Conservation (phyloP, 2,797 vertebrate species). For the Nasua narica region DNA sequence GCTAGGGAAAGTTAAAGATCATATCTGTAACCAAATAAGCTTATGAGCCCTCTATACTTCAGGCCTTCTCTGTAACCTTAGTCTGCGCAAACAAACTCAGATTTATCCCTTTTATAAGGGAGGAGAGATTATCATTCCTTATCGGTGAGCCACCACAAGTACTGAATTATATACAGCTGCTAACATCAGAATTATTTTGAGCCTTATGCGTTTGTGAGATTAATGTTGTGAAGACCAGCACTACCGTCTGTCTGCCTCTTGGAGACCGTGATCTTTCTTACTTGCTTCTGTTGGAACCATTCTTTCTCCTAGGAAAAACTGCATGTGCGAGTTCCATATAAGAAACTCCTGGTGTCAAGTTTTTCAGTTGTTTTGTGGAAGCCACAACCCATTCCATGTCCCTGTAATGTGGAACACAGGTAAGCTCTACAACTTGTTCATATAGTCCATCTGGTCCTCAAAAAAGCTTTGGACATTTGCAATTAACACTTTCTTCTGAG, state of each 20-base stretch:
- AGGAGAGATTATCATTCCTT: conserved; percentile 55
- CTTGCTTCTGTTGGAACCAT: conserved; percentile 26
- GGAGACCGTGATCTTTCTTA: conserved; percentile 18
- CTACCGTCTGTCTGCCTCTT: conserved; percentile 50
- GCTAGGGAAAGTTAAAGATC: conserved; percentile 68
- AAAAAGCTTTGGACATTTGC: neutral
- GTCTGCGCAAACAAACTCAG: conserved; percentile 67
- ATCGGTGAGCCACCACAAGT: conserved; percentile 42
- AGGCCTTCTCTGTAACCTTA: conserved; percentile 58
- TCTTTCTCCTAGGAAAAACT: conserved; percentile 29
- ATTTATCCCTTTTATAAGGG: conserved; percentile 56
- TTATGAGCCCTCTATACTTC: conserved; percentile 44
- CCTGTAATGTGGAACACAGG: neutral
- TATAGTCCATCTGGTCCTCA: neutral
- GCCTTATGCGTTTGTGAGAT: conserved; percentile 49
- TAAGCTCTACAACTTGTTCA: neutral
- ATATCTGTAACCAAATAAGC: conserved; percentile 72
- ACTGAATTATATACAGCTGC: conserved; percentile 42
- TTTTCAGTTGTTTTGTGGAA: conserved; percentile 12
- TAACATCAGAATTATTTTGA: conserved; percentile 64
- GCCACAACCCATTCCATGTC: neutral
- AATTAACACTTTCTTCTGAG: neutral
- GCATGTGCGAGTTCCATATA: neutral
- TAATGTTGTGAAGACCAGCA: conserved; percentile 41
- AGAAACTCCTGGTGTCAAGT: neutral